A percentile compares a stretch with the other conserved stretches of the same genome.
These are phyloP conservation scores for Vulpes lagopus DNA, from an alignment of 2,113 vertebrate genomes.

Conservation along the genomic window DNA sequence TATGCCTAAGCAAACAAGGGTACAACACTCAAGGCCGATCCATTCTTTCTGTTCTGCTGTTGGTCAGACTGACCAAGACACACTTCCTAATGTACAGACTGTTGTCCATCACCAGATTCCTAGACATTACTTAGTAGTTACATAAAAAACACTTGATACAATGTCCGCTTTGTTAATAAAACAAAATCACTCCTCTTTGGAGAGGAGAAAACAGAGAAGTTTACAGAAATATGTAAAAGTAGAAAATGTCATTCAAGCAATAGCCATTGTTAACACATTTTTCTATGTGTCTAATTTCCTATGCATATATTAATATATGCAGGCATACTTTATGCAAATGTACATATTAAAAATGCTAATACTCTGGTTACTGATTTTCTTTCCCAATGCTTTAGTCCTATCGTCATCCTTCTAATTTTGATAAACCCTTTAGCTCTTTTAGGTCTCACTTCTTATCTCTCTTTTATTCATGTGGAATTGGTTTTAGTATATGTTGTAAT, in stretches of 20 bases:
- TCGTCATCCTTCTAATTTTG: background rate
- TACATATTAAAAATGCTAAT: background rate
- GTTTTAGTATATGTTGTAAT: background rate
- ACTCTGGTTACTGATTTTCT: background rate
- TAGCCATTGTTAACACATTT: background rate
- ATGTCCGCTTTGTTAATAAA: background rate
- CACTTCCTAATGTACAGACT: background rate
- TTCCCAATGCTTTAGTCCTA: background rate
- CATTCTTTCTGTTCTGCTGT: background rate
- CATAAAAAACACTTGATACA: background rate
- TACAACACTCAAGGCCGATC: background rate
- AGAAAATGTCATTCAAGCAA: background rate
- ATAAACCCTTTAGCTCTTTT: background rate
- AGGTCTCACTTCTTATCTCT: background rate
- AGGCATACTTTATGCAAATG: background rate
- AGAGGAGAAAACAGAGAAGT: background rate
- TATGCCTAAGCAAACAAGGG: rapidly evolving
- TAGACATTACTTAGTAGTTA: background rate
- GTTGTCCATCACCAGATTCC: no score
- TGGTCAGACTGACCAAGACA: background rate
- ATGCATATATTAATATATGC: background rate
- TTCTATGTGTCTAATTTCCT: background rate
- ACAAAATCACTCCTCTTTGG: background rate
- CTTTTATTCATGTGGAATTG: background rate
- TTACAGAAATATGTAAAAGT: background rate